Conservation (phyloP, 2,797 vertebrate genomes). For the Sciurus vulgaris region DNA sequence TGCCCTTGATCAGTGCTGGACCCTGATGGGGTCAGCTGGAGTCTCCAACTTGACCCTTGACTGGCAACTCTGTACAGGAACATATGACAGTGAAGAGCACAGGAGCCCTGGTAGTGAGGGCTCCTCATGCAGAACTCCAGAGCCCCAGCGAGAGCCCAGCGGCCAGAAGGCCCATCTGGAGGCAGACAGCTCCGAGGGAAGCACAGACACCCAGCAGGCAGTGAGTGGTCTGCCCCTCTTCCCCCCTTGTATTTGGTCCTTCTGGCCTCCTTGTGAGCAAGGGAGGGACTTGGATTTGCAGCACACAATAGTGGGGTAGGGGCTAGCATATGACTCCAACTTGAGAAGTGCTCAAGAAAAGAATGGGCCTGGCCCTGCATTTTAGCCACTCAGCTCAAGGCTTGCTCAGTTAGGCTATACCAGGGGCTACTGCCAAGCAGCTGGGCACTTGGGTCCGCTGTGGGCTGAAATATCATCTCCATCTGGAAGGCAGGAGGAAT, state of each 20-base stretch:
- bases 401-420: background rate
- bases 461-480: background rate
- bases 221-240: slow-evolving; percentile 37
- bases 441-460: background rate
- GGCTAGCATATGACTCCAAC: background rate
- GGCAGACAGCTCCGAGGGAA: slow-evolving; percentile 44
- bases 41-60: background rate
- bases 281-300: background rate
- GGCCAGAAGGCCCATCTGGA: background rate
- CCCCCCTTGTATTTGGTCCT: background rate
- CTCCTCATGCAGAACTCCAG: rapidly evolving
- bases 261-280: background rate
- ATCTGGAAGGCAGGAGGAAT: background rate
- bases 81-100: slow-evolving; percentile 74
- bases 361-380: background rate
- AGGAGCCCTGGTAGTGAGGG: background rate
- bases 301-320: rapidly evolving
- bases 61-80: slow-evolving; percentile 59
- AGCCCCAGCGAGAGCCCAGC: background rate
- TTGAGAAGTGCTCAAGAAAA: background rate
- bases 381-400: background rate
- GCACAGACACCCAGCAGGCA: slow-evolving; percentile 68
- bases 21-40: background rate
- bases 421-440: background rate
- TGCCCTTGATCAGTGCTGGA: background rate